A percentile compares a stretch with the other conserved stretches of the same genome.
These are phyloP conservation scores for Bellardia pandia DNA, from an alignment of 2,888 invertebrate genomes.

Conservation along the genomic window DNA sequence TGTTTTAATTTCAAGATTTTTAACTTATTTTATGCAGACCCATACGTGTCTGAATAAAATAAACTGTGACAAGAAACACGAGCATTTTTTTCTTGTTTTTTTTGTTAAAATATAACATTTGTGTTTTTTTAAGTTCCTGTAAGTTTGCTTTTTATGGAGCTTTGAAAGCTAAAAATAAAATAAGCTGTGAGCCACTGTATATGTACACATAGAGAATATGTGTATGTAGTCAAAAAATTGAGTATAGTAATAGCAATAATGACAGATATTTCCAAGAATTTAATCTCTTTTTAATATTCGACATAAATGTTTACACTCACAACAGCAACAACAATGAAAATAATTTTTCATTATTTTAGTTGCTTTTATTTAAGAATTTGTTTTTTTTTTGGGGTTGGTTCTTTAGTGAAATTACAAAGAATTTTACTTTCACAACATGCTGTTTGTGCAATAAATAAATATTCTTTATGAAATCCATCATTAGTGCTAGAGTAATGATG, in stretches of 20 bases:
- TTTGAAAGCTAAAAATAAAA: too few species aligned
- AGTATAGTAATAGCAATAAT: constrained; percentile 1
- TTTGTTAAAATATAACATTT: too few species aligned
- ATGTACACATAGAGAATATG: background rate
- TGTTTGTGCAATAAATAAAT: constrained; percentile 20
- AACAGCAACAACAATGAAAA: background rate
- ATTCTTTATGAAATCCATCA: constrained; percentile 33
- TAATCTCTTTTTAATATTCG: constrained; percentile 54
- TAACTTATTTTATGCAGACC: too few species aligned
- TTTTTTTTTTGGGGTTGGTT: background rate
- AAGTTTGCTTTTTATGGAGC: too few species aligned
- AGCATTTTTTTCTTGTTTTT: too few species aligned
- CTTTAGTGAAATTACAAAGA: constrained; percentile 13
- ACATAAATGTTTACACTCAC: background rate
- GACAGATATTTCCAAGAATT: constrained; percentile 26
- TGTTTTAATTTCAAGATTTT: too few species aligned
- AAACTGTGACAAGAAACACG: too few species aligned
- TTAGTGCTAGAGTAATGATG: constrained; percentile 49
- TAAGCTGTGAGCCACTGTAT: too few species aligned
- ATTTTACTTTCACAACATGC: constrained; percentile 11
- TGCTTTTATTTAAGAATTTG: background rate
- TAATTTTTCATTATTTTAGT: constrained; percentile 40
- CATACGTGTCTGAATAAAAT: too few species aligned
- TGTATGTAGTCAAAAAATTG: background rate
- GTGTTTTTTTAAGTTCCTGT: too few species aligned